Evolutionary conservation across 2,797 vertebrate genomes (phyloP).

Genomic region (Sebastes steindachneri): DNA sequence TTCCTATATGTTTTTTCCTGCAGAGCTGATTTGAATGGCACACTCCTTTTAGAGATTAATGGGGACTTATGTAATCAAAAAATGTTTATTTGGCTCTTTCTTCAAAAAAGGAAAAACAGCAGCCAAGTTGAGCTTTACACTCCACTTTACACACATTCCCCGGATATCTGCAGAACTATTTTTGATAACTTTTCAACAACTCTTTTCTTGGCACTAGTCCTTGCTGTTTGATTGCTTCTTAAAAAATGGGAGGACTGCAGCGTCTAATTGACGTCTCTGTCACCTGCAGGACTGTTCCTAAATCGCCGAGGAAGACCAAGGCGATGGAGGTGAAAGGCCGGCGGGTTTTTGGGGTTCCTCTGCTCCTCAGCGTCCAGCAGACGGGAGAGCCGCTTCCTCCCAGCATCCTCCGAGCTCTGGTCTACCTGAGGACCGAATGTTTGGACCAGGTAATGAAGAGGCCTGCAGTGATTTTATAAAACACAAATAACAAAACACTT

Average conservation of each 20-base stretch:
- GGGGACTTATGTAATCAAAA: conserved; percentile 47
- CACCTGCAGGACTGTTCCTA: conserved; percentile 86
- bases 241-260: not conserved
- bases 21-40: conserved; percentile 23
- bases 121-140: conserved; percentile 16
- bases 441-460: conserved; percentile 87
- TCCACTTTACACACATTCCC: conserved; percentile 9
- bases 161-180: not conserved
- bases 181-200: not conserved
- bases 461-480: not conserved
- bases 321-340: conserved; percentile 82
- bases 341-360: conserved; percentile 88
- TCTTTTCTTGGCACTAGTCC: not conserved
- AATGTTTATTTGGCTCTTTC: conserved; percentile 53
- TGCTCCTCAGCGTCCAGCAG: conserved; percentile 84
- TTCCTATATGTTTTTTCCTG: conserved; percentile 13
- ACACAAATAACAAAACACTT: not conserved
- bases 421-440: conserved; percentile 85
- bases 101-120: conserved; percentile 52
- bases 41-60: conserved; percentile 7
- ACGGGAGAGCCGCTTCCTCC: conserved; percentile 86
- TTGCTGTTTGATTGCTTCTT: not conserved
- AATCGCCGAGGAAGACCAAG: conserved; percentile 83
- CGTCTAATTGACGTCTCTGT: not conserved
- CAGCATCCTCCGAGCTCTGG: conserved; percentile 87